Evolutionary conservation across 2,888 invertebrate genomes (phyloP), one percentile per base, ranked within the genome.

Genomic region (Miltochrista miniata): DNA sequence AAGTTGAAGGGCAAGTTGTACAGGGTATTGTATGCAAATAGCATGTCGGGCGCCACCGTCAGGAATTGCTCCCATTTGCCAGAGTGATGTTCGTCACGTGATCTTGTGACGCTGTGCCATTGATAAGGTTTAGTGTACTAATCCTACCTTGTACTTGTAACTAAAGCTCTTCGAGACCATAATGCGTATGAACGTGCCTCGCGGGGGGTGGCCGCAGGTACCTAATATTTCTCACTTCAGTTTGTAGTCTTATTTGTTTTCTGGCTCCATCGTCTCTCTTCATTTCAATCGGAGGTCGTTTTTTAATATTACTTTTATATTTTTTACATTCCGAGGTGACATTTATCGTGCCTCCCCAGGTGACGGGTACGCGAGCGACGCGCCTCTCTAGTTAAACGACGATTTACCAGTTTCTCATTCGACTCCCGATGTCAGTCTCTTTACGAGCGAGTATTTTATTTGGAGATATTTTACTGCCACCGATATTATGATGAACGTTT

Each of bases 241-340:
- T 86, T 86, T 82, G 86, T 86, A 67, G 75, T 80, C 76, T 65
- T 85, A 71, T 86, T 86, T 87, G 81, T 86, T 88, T 83, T 86
- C 79, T 76, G 71, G 76, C 74, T 74, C 72, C 73, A 75, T 79
- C 79, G 79, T 79, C 82, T 84, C 82, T 85, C 81, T 86, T 84
- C 84, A 82, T 87, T 87, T 85, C 83, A 81, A 85, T 84, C 79
- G 78, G 66, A 68, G 76, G 75, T 79, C 72, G 75, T 85, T 86
- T 86, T 87, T 82, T 83, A 79, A 80, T 81, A 80, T 76, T 73
- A 72, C 74, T 74, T 76, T 85, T 74, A 70, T 80, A 63, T 79
- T 79, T 86, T 88, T 90, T 87, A 84, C 87, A 90, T 90, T 89
- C 88, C 89, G 73, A 83, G 76, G 83, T 87, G 90, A 90, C 89